phyloP scores from a whole-genome alignment of 2,113 vertebrate genomes.

The Morone chrysops region DNA sequence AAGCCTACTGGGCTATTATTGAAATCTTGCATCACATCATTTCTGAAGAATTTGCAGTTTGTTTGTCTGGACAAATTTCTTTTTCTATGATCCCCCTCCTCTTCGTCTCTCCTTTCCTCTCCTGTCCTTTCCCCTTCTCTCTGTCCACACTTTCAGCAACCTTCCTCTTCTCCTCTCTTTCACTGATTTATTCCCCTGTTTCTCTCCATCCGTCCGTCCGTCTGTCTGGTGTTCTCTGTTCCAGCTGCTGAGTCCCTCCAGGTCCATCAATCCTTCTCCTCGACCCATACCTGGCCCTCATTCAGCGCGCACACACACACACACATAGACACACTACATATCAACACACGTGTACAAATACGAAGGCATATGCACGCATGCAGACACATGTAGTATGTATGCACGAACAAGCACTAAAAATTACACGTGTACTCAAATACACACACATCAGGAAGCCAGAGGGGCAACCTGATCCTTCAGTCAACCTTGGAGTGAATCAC shows the following conservation, averaged over 20 bases:
- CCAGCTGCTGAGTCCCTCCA: slow-evolving; percentile 81
- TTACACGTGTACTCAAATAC: slow-evolving; percentile 8
- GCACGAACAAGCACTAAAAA: slow-evolving; percentile 5
- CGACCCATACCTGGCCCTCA: slow-evolving; percentile 77
- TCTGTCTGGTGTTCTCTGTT: slow-evolving; percentile 77
- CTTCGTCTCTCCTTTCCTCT: slow-evolving; percentile 37
- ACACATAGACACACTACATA: slow-evolving; percentile 17
- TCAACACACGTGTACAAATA: slow-evolving; percentile 35
- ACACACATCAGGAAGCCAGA: slow-evolving; percentile 57
- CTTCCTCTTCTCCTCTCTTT: slow-evolving; percentile 62
- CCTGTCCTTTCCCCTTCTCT: slow-evolving; percentile 45
- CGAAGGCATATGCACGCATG: slow-evolving; percentile 21
- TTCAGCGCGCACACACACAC: slow-evolving; percentile 62
- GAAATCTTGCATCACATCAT: slow-evolving; percentile 80
- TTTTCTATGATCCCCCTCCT: slow-evolving; percentile 32
- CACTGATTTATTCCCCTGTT: slow-evolving; percentile 80
- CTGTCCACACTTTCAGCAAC: slow-evolving; percentile 50
- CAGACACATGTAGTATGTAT: slow-evolving; percentile 29
- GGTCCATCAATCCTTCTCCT: slow-evolving; percentile 80
- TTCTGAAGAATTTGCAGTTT: slow-evolving; percentile 78
- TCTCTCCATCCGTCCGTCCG: slow-evolving; percentile 71
- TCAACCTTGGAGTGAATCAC: slow-evolving; percentile 77
- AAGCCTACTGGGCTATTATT: slow-evolving; percentile 75
- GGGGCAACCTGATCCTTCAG: slow-evolving; percentile 77
- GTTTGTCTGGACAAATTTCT: slow-evolving; percentile 70